A percentile compares a stretch with the other conserved stretches of the same genome.
These are phyloP conservation scores for Piaya cayana DNA, from an alignment of 2,113 vertebrate species.

Conservation along the genomic window DNA sequence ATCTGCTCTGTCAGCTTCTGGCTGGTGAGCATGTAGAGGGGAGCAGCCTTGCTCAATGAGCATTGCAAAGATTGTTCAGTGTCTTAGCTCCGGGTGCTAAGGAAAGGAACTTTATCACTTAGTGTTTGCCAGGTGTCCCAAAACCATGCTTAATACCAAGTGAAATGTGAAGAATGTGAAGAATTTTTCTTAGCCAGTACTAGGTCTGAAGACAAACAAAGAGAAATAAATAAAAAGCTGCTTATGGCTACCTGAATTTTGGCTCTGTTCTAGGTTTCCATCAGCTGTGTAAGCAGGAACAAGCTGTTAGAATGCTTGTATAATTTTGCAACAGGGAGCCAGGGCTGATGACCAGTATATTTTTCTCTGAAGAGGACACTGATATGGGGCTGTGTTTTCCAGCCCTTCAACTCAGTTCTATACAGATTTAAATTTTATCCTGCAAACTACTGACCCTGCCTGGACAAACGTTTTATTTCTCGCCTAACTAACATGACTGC, in stretches of 20 bases:
- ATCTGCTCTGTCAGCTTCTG: background rate
- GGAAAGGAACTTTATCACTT: background rate
- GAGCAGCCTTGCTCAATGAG: background rate
- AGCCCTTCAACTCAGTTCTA: background rate
- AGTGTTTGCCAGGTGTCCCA: background rate
- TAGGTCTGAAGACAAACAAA: background rate
- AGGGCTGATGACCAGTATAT: background rate
- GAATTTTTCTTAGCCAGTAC: background rate
- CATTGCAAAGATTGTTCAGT: too few species aligned
- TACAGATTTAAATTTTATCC: background rate
- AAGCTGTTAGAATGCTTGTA: background rate
- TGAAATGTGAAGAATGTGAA: background rate
- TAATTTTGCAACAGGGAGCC: background rate
- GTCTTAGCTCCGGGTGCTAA: accelerated
- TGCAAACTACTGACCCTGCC: background rate
- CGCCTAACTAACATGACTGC: too few species aligned
- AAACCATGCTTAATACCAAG: background rate
- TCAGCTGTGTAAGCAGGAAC: background rate
- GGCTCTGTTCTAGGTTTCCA: background rate
- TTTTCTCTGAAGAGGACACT: background rate
- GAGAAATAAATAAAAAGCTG: constrained; percentile 6
- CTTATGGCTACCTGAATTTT: background rate
- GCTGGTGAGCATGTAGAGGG: background rate
- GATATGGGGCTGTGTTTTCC: background rate
- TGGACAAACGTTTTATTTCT: background rate